Evolutionary conservation across 2,797 vertebrate genomes (phyloP).

Genomic region (Caiman crocodilus): DNA sequence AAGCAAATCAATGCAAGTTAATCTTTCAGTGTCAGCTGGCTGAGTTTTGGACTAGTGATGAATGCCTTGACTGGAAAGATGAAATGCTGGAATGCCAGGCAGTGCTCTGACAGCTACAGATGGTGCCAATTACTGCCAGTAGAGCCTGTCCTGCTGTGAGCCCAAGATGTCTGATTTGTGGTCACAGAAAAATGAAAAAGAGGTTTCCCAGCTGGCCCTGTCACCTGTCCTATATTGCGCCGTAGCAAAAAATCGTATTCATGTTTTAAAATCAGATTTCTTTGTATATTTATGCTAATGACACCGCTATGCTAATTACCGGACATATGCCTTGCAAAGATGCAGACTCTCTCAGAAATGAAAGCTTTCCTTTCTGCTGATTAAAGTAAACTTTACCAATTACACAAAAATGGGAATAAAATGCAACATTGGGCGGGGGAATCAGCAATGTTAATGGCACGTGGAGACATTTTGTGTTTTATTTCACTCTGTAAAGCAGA

Average conservation of each 20-base stretch:
- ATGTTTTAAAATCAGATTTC: slow-evolving; percentile 71
- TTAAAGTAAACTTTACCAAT: slow-evolving; percentile 55
- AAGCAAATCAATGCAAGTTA: slow-evolving; percentile 91
- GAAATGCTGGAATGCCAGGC: slow-evolving; percentile 84
- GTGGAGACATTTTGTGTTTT: slow-evolving; percentile 55
- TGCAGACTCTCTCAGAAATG: slow-evolving; percentile 31
- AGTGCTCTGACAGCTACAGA: slow-evolving; percentile 89
- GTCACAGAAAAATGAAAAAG: slow-evolving; percentile 83
- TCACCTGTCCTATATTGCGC: slow-evolving; percentile 81
- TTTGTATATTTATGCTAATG: slow-evolving; percentile 71
- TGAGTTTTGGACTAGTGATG: slow-evolving; percentile 86
- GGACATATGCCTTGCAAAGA: slow-evolving; percentile 57
- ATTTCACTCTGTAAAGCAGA: slow-evolving; percentile 65
- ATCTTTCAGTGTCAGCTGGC: slow-evolving; percentile 88
- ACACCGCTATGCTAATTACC: slow-evolving; percentile 52
- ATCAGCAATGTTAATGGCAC: slow-evolving; percentile 42
- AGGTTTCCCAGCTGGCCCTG: slow-evolving; percentile 82
- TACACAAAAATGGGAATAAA: slow-evolving; percentile 48
- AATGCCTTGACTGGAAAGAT: slow-evolving; percentile 86
- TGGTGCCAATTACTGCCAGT: slow-evolving; percentile 90
- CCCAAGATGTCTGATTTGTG: slow-evolving; percentile 87
- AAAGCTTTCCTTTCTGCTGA: slow-evolving; percentile 12
- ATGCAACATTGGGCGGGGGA: background rate
- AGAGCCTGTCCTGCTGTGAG: slow-evolving; percentile 85
- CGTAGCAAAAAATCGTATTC: slow-evolving; percentile 70